Percentiles rank a stretch among this genome's conserved stretches.
Conservation (phyloP, 2,888 invertebrate species). For the Tineola bisselliella region DNA sequence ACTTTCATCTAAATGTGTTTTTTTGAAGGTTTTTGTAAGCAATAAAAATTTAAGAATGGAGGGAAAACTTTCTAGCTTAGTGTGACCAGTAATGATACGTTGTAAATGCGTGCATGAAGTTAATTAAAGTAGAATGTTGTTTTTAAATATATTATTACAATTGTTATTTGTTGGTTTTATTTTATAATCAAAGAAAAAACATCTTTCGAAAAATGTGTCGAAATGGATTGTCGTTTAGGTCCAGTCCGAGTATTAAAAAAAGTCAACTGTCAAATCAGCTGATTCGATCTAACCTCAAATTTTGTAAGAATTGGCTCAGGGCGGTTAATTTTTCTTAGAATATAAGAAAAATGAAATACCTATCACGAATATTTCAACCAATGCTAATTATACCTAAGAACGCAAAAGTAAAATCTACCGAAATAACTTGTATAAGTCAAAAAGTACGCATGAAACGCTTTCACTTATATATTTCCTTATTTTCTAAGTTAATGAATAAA, state of each 20-base stretch:
- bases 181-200: background rate
- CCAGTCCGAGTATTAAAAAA: no score
- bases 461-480: background rate
- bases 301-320: background rate
- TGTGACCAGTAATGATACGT: no score
- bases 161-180: background rate
- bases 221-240: no score
- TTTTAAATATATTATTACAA: background rate
- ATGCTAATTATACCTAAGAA: slow-evolving; percentile 71
- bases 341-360: slow-evolving; percentile 44
- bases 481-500: background rate
- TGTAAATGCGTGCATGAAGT: no score
- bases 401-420: slow-evolving; percentile 67
- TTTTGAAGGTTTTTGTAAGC: no score
- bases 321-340: slow-evolving; percentile 14
- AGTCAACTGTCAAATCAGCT: no score
- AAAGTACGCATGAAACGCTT: slow-evolving; percentile 67
- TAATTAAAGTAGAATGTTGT: background rate
- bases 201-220: no score
- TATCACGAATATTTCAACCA: slow-evolving; percentile 79
- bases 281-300: background rate
- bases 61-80: no score
- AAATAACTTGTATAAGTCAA: slow-evolving; percentile 77
- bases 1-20: no score
- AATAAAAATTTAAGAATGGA: no score